phyloP scores from a whole-genome alignment of 2,113 vertebrate species.

The Petroica traversi region DNA sequence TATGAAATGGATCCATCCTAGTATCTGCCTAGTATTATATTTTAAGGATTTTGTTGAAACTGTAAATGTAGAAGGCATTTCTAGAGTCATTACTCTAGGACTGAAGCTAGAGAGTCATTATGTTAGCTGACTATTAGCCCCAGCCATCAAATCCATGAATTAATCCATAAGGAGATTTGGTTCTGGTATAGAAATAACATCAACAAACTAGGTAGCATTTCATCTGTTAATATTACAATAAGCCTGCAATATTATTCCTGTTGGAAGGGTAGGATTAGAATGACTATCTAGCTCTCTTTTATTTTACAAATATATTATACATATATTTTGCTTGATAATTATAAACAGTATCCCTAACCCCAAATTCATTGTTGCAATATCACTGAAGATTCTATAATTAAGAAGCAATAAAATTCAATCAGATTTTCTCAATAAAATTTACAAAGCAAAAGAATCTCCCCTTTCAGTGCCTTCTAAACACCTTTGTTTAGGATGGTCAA shows the following conservation, averaged over 20 bases:
- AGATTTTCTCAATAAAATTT: conserved; percentile 53
- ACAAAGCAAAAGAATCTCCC: conserved; percentile 33
- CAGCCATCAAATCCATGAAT: not conserved
- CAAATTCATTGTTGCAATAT: not conserved
- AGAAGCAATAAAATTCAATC: conserved; percentile 27
- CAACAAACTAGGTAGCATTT: not conserved
- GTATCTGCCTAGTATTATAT: not conserved
- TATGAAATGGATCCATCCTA: not conserved
- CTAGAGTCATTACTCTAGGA: not conserved
- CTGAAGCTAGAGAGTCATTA: not conserved
- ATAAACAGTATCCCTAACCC: not conserved
- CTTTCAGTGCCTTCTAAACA: conserved; percentile 15
- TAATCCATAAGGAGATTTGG: not conserved
- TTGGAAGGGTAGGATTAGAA: not conserved
- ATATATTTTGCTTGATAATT: not conserved
- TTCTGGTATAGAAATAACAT: not conserved
- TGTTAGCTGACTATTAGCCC: conserved; percentile 3
- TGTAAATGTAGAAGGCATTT: not conserved
- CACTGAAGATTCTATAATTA: conserved; percentile 9
- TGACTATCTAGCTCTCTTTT: not conserved
- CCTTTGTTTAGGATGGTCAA: conserved; percentile 55
- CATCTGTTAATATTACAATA: not conserved
- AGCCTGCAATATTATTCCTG: not conserved
- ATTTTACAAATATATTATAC: not conserved
- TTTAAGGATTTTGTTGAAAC: not conserved